A percentile compares a stretch with the other conserved stretches of the same genome.
These are phyloP conservation scores for Chrysochloris asiatica DNA, from an alignment of 2,113 vertebrate species.

Conservation along the genomic window DNA sequence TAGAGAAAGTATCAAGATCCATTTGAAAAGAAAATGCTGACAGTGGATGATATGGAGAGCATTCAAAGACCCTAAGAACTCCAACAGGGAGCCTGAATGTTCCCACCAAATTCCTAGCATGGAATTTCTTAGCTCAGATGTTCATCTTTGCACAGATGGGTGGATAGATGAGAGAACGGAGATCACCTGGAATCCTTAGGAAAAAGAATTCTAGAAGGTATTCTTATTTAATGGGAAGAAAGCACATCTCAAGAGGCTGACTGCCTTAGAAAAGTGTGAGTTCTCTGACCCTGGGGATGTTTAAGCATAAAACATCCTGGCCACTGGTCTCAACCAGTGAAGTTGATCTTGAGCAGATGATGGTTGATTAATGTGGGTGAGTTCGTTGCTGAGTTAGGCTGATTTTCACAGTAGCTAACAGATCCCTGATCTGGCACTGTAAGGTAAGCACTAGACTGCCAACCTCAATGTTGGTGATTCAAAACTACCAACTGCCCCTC, in stretches of 20 bases:
- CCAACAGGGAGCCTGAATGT: rapidly evolving
- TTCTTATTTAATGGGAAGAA: too few relatives aligned
- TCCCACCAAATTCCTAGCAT: neutral
- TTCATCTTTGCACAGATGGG: rapidly evolving
- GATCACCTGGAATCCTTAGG: neutral
- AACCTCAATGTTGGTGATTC: too few relatives aligned
- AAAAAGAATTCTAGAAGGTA: too few relatives aligned
- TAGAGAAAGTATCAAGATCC: neutral
- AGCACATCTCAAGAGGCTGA: neutral
- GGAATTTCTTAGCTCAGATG: too few relatives aligned
- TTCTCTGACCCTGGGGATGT: neutral
- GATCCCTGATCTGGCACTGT: too few relatives aligned
- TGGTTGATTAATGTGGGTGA: neutral
- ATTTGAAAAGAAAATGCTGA: neutral
- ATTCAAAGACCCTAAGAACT: neutral
- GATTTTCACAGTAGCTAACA: neutral
- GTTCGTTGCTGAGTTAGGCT: neutral
- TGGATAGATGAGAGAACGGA: rapidly evolving
- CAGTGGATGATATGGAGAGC: too few relatives aligned
- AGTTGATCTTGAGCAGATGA: too few relatives aligned
- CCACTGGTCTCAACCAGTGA: neutral
- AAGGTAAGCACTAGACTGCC: too few relatives aligned
- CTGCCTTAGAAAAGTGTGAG: neutral
- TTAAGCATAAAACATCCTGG: too few relatives aligned
- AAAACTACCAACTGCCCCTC: too few relatives aligned